Base-by-base conservation (phyloP, 2,888 invertebrate genomes). In the Ctena decussata region DNA sequence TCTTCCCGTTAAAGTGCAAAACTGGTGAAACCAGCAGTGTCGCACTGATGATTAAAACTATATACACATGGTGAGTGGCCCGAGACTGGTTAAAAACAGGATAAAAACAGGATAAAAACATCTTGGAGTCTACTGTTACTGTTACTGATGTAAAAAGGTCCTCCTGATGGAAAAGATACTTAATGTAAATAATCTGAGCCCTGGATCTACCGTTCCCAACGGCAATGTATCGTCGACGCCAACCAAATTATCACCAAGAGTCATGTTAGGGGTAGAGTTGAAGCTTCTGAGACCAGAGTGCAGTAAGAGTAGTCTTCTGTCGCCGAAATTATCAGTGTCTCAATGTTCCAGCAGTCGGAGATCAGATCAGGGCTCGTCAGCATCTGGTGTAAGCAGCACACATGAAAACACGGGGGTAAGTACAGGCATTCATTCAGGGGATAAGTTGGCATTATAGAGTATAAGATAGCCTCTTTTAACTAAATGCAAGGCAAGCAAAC, bases 181-280 rank as follows among this genome's bases (percentile, higher is more conserved):
- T 32, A 5, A 8, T 18, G 5, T 65, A 6, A 65, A 65, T 35
- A 65, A 65, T 35, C 35, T 65, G 21, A 65, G 35, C 21, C 18
- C 35, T 35, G 35, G 65, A 18, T n/a, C n/a, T 8, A 6, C 57
- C 15, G 57, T 57, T 27, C 12, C 65, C 3, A 35, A 32, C 1
- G n/a, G n/a, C n/a, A n/a, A n/a, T n/a, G 27, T 27, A 30, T 35
- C 65, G 15, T 1, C 35, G 0, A 72, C 77, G 6, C 85, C 87
- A 5, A 53, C 70, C n/a, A 82, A 91, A 12, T 87, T 93, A 37
- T 93, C 92, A 11, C 93, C 93, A 21, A 82, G 93, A 41, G 93
- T 92, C 27, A 92, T 90, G 90, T 69, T 90, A 12, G 91, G 91
- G 32, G 90, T 91, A 32, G 89, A 93, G 35, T 85, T 92, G n/a